Percentiles rank a stretch among this genome's conserved stretches.
These are phyloP conservation scores for Apostichopus parvimensis DNA, from an alignment of 35 echinoderm and acorn worm genomes.

Conservation along the genomic window DNA sequence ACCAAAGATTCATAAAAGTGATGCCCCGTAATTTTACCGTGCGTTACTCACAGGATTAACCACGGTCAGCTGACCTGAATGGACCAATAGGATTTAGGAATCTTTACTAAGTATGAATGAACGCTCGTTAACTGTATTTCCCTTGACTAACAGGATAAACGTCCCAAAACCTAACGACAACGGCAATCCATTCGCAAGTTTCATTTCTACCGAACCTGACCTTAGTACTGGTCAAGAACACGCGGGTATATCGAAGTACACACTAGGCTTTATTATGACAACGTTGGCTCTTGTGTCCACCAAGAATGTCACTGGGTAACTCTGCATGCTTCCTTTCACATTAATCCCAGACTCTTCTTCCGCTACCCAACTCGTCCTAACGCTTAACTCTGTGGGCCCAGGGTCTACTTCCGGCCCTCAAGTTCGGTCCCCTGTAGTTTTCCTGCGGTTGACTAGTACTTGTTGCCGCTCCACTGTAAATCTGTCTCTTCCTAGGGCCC, in stretches of 20 bases:
- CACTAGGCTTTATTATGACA: constrained; percentile 25
- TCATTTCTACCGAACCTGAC: too few relatives aligned
- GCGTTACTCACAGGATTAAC: too few relatives aligned
- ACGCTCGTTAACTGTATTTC: too few relatives aligned
- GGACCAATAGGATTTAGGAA: too few relatives aligned
- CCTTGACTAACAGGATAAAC: too few relatives aligned
- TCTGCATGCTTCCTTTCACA: constrained; percentile 7
- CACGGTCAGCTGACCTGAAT: too few relatives aligned
- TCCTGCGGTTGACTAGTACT: background rate
- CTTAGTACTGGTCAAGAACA: too few relatives aligned
- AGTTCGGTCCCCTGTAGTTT: constrained; percentile 46
- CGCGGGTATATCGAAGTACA: constrained; percentile 43
- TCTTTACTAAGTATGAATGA: too few relatives aligned
- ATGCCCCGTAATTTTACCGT: too few relatives aligned
- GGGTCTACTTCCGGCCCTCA: constrained; percentile 32
- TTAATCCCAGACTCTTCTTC: background rate
- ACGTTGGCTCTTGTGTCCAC: constrained; percentile 51
- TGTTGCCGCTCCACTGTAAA: background rate
- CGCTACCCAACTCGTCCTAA: background rate
- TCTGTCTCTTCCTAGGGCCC: background rate
- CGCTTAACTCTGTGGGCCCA: background rate
- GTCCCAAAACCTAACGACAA: too few relatives aligned
- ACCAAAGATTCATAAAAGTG: too few relatives aligned
- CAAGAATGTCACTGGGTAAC: constrained; percentile 26
- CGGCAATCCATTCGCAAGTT: too few relatives aligned